Evolutionary conservation across 2,797 vertebrate species (phyloP).

Genomic region (Zenarchopterus dispar): DNA sequence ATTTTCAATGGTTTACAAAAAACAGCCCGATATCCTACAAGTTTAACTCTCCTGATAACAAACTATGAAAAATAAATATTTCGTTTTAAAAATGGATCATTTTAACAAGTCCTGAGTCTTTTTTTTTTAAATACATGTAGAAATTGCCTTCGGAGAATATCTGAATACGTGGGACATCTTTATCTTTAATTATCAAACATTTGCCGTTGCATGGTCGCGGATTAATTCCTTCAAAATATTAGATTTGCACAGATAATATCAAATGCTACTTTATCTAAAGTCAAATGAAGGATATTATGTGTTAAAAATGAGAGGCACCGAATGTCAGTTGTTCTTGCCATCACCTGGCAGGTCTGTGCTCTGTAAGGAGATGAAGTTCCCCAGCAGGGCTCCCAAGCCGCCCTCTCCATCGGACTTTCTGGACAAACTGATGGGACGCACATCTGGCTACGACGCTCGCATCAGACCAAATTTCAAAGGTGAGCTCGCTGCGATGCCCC

Average conservation of each 20-base stretch:
- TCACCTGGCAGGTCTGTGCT: conserved; percentile 79
- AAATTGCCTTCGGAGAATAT: too few relatives aligned
- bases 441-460: conserved; percentile 92
- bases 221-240: too few relatives aligned
- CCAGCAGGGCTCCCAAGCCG: conserved; percentile 75
- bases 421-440: conserved; percentile 93
- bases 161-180: too few relatives aligned
- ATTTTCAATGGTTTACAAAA: too few relatives aligned
- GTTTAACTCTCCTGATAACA: too few relatives aligned
- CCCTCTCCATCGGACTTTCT: conserved; percentile 93
- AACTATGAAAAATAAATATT: too few relatives aligned
- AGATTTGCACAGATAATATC: too few relatives aligned
- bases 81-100: too few relatives aligned
- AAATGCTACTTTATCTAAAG: not conserved
- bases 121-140: too few relatives aligned
- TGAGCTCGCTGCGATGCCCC: conserved; percentile 52
- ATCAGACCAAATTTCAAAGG: conserved; percentile 97
- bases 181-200: not conserved
- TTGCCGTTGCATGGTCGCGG: too few relatives aligned
- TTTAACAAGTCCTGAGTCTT: too few relatives aligned
- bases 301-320: not conserved
- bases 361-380: conserved; percentile 86
- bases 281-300: not conserved
- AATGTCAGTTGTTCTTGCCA: conserved; percentile 9
- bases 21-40: too few relatives aligned